Conservation (phyloP, 2,113 vertebrate species). For the Mugil cephalus region DNA sequence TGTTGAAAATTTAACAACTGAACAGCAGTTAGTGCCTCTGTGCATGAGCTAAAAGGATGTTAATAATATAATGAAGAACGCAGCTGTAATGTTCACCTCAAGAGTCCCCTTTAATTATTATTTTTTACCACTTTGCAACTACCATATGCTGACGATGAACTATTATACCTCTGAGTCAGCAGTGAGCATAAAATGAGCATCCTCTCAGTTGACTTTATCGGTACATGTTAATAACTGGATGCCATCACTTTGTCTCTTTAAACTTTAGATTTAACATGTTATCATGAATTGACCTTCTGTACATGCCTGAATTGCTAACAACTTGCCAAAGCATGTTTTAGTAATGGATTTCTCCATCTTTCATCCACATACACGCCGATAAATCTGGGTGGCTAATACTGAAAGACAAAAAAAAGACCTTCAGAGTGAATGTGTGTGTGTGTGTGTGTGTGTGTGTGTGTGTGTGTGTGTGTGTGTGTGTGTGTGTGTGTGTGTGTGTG, state of each 20-base stretch:
- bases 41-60: too few relatives aligned
- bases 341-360: background rate
- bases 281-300: background rate
- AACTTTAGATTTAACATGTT: background rate
- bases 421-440: constrained; percentile 4
- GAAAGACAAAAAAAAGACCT: constrained; percentile 42
- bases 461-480: constrained; percentile 11
- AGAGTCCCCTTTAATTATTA: too few relatives aligned
- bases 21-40: too few relatives aligned
- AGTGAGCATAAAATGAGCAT: too few relatives aligned
- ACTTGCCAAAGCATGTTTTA: background rate
- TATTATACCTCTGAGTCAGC: too few relatives aligned
- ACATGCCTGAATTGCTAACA: background rate
- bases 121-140: too few relatives aligned
- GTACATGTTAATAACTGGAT: too few relatives aligned
- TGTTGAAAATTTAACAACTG: too few relatives aligned
- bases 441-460: constrained; percentile 6
- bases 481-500: constrained; percentile 12
- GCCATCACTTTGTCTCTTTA: background rate
- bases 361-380: background rate
- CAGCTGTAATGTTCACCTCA: too few relatives aligned
- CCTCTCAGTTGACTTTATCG: too few relatives aligned
- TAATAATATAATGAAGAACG: too few relatives aligned
- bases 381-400: background rate
- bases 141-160: too few relatives aligned